These are phyloP conservation scores for Remorina albescens DNA, from an alignment of 2,797 vertebrate species.

Conservation along the genomic window DNA sequence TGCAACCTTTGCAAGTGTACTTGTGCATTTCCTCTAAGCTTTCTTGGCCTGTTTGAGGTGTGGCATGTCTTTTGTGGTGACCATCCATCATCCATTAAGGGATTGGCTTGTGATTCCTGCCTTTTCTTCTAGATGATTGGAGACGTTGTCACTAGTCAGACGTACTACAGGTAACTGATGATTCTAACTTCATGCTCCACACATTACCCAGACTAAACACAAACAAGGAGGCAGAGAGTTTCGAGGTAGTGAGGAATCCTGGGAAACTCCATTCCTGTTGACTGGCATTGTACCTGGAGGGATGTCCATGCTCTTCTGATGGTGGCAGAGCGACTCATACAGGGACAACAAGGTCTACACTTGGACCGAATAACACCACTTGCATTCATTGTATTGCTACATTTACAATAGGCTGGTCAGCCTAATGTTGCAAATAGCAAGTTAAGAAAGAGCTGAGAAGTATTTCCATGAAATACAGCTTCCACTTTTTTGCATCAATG, in stretches of 20 bases:
- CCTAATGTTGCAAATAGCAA: neutral
- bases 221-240: slow-evolving; percentile 37
- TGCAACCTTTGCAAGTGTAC: neutral
- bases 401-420: neutral
- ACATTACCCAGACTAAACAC: slow-evolving; percentile 59
- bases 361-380: slow-evolving; percentile 18
- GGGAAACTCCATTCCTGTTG: slow-evolving; percentile 58
- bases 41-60: neutral
- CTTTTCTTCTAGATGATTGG: slow-evolving; percentile 4
- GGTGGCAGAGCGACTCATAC: slow-evolving; percentile 15
- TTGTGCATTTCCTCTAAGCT: neutral
- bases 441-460: neutral
- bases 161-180: slow-evolving; percentile 6
- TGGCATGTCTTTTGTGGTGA: slow-evolving; percentile 14
- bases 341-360: slow-evolving; percentile 26
- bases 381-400: neutral
- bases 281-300: slow-evolving; percentile 25
- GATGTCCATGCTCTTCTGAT: slow-evolving; percentile 51
- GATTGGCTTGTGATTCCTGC: slow-evolving; percentile 1
- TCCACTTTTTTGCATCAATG: neutral
- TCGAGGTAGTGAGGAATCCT: slow-evolving; percentile 50
- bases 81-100: slow-evolving; percentile 16
- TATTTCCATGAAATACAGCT: neutral
- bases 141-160: slow-evolving; percentile 42
- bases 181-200: slow-evolving; percentile 36